Base-by-base conservation (phyloP, 2,888 invertebrate species). In the Clostera curtula region DNA sequence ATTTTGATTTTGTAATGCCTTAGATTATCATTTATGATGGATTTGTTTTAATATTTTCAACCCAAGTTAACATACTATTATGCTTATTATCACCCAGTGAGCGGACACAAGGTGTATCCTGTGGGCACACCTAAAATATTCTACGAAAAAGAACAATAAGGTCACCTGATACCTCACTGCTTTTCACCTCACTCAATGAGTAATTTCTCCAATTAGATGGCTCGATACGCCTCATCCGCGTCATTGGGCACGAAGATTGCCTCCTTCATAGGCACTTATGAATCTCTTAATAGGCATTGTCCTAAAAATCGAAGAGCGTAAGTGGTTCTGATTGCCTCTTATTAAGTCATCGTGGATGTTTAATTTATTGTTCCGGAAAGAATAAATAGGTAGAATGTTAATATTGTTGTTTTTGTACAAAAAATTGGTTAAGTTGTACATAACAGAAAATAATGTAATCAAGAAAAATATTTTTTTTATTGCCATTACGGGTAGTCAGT, bases 131-230 rank as follows among this genome's bases (percentile, higher is more conserved):
- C n/a, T 18, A 18, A 3, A 5, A 13, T 22, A 13, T 15, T 22
- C 15, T 24, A 37, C 25, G 27, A 19, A 26, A 28, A 10, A 17
- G 12, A 20, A 31, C 29, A 33, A 20, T 25, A 13, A 29, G 22
- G 22, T 43, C 34, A 46, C 37, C 43, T 43, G 40, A 43, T 29
- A 25, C 34, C 30, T 24, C 24, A 36, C 30, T 40, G 46, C 45
- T 41, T 56, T 54, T 49, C 46, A 55, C 56, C 57, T 55, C 57
- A 59, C 60, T 62, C 52, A 57, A 18, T 34, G 54, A 56, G 68
- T 74, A 70, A 74, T 75, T 71, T 64, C 58, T 56, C 63, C 76
- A 76, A 79, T 79, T 77, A 75, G 61, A 53, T 56, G 56, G 56
- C 50, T 62, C 63, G 64, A 57, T 66, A 62, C 68, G 57, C 49